Evolutionary conservation across 2,113 vertebrate genomes (phyloP).

Genomic region (Ptilonorhynchus violaceus): DNA sequence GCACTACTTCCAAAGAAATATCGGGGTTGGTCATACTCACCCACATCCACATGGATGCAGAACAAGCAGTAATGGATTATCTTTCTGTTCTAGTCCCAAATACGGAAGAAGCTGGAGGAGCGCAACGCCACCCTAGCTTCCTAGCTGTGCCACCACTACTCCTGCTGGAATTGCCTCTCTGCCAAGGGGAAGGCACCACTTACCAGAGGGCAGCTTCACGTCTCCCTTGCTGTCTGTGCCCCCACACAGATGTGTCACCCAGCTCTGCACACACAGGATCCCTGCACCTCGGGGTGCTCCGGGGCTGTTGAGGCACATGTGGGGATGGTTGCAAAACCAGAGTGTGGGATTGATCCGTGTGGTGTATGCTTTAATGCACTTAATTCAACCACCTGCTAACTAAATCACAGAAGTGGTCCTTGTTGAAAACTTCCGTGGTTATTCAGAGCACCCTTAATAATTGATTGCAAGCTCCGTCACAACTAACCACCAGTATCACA

Average conservation of each 20-base stretch:
- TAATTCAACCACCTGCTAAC: neutral
- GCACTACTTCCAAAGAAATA: neutral
- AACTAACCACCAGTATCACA: neutral
- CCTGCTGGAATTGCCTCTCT: neutral
- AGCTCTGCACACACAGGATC: neutral
- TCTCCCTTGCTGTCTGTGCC: neutral
- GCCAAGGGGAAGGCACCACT: neutral
- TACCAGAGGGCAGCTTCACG: neutral
- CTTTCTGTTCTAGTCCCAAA: conserved; percentile 67
- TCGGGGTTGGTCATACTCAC: neutral
- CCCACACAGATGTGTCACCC: rapidly evolving
- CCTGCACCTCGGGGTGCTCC: neutral
- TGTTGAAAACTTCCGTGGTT: neutral
- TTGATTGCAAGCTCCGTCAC: neutral
- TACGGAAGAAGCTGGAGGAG: conserved; percentile 65
- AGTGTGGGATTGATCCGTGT: rapidly evolving
- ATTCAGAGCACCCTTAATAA: neutral
- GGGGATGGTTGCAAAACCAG: rapidly evolving
- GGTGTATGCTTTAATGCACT: neutral
- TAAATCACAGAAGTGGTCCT: neutral
- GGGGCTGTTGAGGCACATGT: rapidly evolving
- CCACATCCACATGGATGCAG: rapidly evolving
- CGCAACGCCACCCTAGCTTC: neutral
- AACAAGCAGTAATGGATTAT: neutral
- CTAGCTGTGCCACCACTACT: neutral